These are phyloP conservation scores for Rallus limicola DNA, from an alignment of 2,113 vertebrate species.

Conservation along the genomic window DNA sequence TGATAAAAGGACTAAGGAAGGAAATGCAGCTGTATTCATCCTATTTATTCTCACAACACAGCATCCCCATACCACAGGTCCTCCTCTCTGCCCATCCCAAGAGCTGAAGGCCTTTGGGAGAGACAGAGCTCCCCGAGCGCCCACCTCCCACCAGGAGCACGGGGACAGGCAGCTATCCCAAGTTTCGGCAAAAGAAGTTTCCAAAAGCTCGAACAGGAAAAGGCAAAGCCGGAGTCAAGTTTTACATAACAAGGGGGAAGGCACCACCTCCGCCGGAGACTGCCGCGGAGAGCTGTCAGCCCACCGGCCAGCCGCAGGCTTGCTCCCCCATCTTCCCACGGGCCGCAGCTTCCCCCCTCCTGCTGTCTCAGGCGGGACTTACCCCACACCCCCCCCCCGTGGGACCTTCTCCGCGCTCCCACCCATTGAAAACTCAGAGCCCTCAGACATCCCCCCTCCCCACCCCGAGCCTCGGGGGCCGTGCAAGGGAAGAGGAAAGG, in stretches of 20 bases:
- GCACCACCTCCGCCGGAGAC: neutral
- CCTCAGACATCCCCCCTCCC: neutral
- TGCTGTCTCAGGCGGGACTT: neutral
- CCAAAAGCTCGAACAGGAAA: neutral
- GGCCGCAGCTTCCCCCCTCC: neutral
- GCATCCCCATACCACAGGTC: neutral
- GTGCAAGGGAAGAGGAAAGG: neutral
- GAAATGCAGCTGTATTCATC: neutral
- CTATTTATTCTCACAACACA: neutral
- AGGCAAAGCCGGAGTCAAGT: neutral
- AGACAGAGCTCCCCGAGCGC: neutral
- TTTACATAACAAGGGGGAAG: neutral
- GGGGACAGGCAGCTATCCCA: neutral
- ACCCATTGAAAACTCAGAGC: neutral
- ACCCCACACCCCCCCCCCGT: too few species aligned
- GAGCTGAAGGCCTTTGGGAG: neutral
- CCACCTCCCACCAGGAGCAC: neutral
- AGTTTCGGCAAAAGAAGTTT: neutral
- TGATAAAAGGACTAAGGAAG: neutral
- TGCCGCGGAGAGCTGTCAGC: neutral
- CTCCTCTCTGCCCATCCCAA: neutral
- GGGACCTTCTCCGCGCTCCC: neutral
- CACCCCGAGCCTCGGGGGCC: neutral
- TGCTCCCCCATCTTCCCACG: neutral
- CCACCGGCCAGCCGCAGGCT: neutral